phyloP scores from a whole-genome alignment of 1,140 invertebrate genomes.

The Galendromus occidentalis region DNA sequence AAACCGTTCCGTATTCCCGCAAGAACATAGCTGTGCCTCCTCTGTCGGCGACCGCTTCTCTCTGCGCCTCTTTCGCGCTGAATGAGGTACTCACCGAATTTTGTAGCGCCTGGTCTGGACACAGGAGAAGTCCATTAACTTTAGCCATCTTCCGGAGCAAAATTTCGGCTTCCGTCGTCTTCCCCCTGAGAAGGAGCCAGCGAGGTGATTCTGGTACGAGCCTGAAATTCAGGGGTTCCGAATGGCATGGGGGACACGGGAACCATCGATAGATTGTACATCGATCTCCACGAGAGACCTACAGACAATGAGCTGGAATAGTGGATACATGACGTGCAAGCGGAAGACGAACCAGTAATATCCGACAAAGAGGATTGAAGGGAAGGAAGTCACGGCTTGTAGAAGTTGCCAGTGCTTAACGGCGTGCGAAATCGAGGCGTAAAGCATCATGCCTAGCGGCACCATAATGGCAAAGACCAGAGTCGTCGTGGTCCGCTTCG shows the following conservation, averaged over 20 bases:
- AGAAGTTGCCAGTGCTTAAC: neutral
- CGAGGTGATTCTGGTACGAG: conserved; percentile 32
- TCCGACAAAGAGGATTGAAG: neutral
- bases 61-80: no score
- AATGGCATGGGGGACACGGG: no score
- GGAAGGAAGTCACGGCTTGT: neutral
- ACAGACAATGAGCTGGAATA: no score
- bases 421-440: neutral
- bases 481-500: neutral
- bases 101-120: no score
- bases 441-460: neutral
- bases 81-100: no score
- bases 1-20: no score
- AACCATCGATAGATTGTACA: no score
- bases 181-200: conserved; percentile 29
- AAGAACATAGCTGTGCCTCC: no score
- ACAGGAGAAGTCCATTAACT: conserved; percentile 19
- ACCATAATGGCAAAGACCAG: neutral
- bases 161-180: conserved; percentile 26
- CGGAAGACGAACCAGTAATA: neutral
- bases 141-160: conserved; percentile 26
- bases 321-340: no score
- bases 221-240: no score
- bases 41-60: no score
- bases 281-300: no score